Evolutionary conservation across 2,113 vertebrate genomes (phyloP).

Genomic region (Lota lota): DNA sequence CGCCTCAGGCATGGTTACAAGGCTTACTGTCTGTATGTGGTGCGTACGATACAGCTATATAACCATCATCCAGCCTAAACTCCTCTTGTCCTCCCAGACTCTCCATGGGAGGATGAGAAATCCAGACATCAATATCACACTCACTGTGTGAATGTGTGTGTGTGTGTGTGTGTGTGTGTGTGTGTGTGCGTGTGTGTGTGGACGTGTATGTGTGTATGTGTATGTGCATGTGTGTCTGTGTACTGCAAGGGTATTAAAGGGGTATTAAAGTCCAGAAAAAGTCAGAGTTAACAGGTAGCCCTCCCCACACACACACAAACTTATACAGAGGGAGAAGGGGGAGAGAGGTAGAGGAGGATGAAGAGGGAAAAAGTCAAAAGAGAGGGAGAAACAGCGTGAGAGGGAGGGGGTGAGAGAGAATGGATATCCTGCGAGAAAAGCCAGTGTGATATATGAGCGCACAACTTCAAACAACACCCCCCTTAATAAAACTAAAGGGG

Average conservation of each 20-base stretch:
- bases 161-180: not conserved
- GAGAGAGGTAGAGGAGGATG: not conserved
- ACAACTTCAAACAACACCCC: slow-evolving; percentile 62
- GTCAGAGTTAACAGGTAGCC: slow-evolving; percentile 60
- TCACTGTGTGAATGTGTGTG: too few species aligned
- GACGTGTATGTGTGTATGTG: slow-evolving; percentile 5
- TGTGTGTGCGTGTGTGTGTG: slow-evolving; percentile 26
- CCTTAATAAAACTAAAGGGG: slow-evolving; percentile 66
- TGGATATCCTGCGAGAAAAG: slow-evolving; percentile 67
- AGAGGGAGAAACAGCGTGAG: slow-evolving; percentile 24
- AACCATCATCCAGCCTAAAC: too few species aligned
- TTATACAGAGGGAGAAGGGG: not conserved
- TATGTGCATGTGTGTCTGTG: not conserved
- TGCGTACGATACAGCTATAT: too few species aligned
- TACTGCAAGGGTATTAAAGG: slow-evolving; percentile 43
- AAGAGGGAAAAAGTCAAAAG: not conserved
- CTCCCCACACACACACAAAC: slow-evolving; percentile 16
- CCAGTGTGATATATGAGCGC: slow-evolving; percentile 67
- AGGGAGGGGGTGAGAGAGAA: slow-evolving; percentile 52
- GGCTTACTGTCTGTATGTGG: too few species aligned
- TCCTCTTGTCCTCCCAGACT: too few species aligned
- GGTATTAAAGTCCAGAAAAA: slow-evolving; percentile 59
- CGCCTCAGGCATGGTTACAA: too few species aligned
- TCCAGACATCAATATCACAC: too few species aligned
- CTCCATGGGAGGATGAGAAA: too few species aligned